Base-by-base conservation (phyloP, 2,113 vertebrate genomes). In the Cacatua alba region DNA sequence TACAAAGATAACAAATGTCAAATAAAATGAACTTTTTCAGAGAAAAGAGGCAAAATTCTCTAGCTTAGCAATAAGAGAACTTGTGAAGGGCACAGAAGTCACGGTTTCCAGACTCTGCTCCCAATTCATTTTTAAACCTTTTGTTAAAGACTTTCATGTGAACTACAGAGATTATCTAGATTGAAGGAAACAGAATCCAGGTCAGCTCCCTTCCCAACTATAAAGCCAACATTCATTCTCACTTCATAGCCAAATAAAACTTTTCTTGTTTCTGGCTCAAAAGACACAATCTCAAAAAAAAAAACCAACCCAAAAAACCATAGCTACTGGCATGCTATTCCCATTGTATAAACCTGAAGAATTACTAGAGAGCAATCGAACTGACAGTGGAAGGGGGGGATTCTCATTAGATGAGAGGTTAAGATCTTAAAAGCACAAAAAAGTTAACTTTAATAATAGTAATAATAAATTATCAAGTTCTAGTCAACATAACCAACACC, bases 341-440 rank as follows among this genome's bases (percentile, higher is more conserved):
- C 51, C 49, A 37, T 8, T 63, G 49, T 51, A 80, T 7, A 86
- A 63, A 63, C 4, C 21, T 55, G 7, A 81, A 43, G 33, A 90
- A 94, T 62, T 68, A 82, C 33, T 10, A 84, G 6, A 84, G 6
- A 67, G 39, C 46, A 41, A 78, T 43, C n/a, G 12, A 65, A 49
- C 17, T 74, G 46, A 77, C 46, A 90, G 46, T 20, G 9, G 57
- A 23, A 23, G 33, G 57, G 53, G 9, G 55, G 57, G 33, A 23
- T 57, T 57, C 55, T 14, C 46, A 49, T 39, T 49, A 85, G 67
- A 95, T 96, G 25, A 51, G 5, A 77, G 87, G 4, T 89, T 79
- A 88, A 96, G 13, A 86, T 89, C 88, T 59, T 84, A 94, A 91
- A 78, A 82, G 62, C 48, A 90, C 64, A 82, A 94, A 89, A 93